Evolutionary conservation across 2,888 invertebrate genomes (phyloP).

Genomic region (Willowsia nigromaculata): DNA sequence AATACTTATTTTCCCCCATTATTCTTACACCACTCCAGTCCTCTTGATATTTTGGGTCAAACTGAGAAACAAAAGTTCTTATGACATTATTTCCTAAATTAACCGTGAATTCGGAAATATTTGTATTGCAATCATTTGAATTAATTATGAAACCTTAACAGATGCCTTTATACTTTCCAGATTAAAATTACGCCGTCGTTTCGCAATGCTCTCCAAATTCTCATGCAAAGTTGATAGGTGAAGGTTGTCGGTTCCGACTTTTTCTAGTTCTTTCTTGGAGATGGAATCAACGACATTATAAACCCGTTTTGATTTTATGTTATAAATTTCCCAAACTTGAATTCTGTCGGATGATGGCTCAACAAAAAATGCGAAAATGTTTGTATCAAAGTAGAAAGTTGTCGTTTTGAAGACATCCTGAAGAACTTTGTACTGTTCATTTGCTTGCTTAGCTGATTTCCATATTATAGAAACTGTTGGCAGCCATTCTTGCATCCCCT

Average conservation of each 20-base stretch:
- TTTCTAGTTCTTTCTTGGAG: background rate
- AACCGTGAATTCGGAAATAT: background rate
- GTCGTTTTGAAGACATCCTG: background rate
- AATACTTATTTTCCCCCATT: background rate
- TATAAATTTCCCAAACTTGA: constrained; percentile 46
- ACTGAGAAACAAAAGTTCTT: background rate
- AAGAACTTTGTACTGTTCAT: background rate
- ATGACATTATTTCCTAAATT: background rate
- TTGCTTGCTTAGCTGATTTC: background rate
- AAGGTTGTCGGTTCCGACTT: background rate
- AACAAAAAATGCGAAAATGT: constrained; percentile 26
- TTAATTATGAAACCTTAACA: constrained; percentile 26
- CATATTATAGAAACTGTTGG: constrained; percentile 37
- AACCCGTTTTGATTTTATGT: background rate
- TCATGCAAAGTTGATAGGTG: background rate
- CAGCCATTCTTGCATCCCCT: background rate
- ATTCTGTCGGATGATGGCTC: background rate
- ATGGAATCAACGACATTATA: background rate
- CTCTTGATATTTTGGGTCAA: background rate
- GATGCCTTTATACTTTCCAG: constrained; percentile 18
- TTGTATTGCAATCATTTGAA: background rate
- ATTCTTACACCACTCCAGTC: background rate
- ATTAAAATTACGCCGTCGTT: constrained; percentile 37
- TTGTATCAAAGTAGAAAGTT: constrained; percentile 10
- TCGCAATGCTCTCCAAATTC: background rate